A percentile compares a stretch with the other conserved stretches of the same genome.
Conservation (phyloP, 2,113 vertebrate genomes). For the Trematomus loennbergii region DNA sequence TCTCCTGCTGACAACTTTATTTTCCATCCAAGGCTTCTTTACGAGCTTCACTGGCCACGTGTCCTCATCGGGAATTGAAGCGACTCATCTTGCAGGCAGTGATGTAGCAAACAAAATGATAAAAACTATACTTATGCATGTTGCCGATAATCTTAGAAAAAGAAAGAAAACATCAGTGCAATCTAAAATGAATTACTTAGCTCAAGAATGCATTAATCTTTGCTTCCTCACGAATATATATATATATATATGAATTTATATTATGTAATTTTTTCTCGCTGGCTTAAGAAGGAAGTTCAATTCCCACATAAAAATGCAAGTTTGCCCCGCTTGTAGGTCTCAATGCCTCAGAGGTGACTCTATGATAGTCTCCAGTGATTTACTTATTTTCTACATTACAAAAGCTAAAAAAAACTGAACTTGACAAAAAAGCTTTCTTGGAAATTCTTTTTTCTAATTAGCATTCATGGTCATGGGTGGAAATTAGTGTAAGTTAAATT, state of each 20-base stretch:
- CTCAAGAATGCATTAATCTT: slow-evolving; percentile 27
- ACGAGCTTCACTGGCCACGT: slow-evolving; percentile 15
- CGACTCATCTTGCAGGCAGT: slow-evolving; percentile 16
- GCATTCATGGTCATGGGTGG: slow-evolving; percentile 64
- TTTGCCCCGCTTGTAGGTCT: slow-evolving; percentile 8
- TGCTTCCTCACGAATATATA: slow-evolving; percentile 12
- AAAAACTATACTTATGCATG: slow-evolving; percentile 48
- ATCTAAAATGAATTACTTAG: slow-evolving; percentile 36
- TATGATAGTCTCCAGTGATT: slow-evolving; percentile 15
- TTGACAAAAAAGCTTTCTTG: slow-evolving; percentile 9
- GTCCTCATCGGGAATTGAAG: slow-evolving; percentile 32
- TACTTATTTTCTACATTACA: slow-evolving; percentile 39
- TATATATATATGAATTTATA: too few species aligned
- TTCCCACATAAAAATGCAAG: slow-evolving; percentile 33
- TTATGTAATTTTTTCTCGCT: slow-evolving; percentile 15
- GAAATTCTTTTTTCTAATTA: slow-evolving; percentile 45
- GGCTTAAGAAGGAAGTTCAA: slow-evolving; percentile 25
- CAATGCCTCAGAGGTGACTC: slow-evolving; percentile 11
- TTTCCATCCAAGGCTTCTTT: slow-evolving; percentile 60
- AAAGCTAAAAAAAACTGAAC: slow-evolving; percentile 28
- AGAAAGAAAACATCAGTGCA: slow-evolving; percentile 7
- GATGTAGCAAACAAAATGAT: slow-evolving; percentile 44
- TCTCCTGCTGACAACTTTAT: slow-evolving; percentile 57
- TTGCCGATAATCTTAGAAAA: slow-evolving; percentile 44
- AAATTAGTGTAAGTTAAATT: slow-evolving; percentile 65